These are phyloP conservation scores for Lysiphlebus fabarum DNA, from an alignment of 1,140 invertebrate genomes.

Conservation along the genomic window DNA sequence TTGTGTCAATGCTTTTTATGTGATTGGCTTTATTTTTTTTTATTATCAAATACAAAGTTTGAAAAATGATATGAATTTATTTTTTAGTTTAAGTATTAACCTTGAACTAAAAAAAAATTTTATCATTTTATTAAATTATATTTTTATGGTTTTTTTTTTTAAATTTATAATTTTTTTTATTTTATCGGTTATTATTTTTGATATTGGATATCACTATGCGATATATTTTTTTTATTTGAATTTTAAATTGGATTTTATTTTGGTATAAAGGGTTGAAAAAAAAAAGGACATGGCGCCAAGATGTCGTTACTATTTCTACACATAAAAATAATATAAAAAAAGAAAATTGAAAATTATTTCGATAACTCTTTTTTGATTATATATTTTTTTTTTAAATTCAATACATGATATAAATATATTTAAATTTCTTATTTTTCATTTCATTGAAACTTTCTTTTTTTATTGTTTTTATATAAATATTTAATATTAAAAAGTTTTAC, in stretches of 20 bases:
- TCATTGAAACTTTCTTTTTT: neutral
- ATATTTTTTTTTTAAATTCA: neutral
- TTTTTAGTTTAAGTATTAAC: too few species aligned
- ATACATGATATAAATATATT: neutral
- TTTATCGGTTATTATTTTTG: neutral
- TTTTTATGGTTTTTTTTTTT: neutral
- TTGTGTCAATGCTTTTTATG: too few species aligned
- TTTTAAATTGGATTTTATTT: neutral
- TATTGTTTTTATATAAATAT: neutral
- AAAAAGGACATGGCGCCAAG: slow-evolving; percentile 9
- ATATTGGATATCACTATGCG: neutral
- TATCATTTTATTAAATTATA: too few species aligned
- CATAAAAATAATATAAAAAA: neutral
- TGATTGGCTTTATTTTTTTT: too few species aligned
- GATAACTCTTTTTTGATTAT: neutral
- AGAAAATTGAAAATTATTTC: neutral
- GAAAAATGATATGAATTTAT: too few species aligned
- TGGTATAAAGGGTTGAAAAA: neutral
- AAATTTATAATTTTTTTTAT: neutral
- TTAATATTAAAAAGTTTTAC: too few species aligned
- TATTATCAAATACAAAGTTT: too few species aligned
- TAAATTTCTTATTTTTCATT: neutral
- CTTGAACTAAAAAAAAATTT: too few species aligned
- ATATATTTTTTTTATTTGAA: neutral
- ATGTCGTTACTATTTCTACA: slow-evolving; percentile 8